These are phyloP conservation scores for Theodoxus fluviatilis DNA, from an alignment of 2,888 invertebrate genomes.

Conservation along the genomic window DNA sequence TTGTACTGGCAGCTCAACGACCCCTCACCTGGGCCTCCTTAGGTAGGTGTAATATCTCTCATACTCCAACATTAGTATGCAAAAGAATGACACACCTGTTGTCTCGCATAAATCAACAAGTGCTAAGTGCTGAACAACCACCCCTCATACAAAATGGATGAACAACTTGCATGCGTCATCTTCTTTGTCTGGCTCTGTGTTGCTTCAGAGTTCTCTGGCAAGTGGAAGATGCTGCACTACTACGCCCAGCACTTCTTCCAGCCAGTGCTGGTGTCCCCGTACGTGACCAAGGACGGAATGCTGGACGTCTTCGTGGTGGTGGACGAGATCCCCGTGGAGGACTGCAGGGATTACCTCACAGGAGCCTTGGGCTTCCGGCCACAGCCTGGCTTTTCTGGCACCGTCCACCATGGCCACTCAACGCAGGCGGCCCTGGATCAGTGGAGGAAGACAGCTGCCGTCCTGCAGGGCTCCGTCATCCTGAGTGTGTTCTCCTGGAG, in stretches of 20 bases:
- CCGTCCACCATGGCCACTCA: slow-evolving; percentile 15
- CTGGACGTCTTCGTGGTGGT: slow-evolving; percentile 48
- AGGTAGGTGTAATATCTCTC: slow-evolving; percentile 52
- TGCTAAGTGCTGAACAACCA: too few relatives aligned
- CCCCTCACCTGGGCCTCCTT: slow-evolving; percentile 82
- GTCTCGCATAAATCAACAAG: not conserved
- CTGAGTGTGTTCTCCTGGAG: slow-evolving; percentile 48
- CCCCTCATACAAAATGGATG: too few relatives aligned
- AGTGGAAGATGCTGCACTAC: slow-evolving; percentile 90
- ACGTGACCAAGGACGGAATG: slow-evolving; percentile 41
- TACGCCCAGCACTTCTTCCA: slow-evolving; percentile 86
- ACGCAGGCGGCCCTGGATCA: slow-evolving; percentile 8
- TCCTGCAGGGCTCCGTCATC: slow-evolving; percentile 20
- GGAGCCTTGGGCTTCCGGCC: slow-evolving; percentile 26
- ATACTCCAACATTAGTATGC: too few relatives aligned
- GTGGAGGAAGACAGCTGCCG: not conserved
- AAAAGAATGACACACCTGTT: too few relatives aligned
- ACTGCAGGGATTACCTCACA: slow-evolving; percentile 33
- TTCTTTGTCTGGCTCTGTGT: too few relatives aligned
- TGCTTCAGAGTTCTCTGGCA: slow-evolving; percentile 76
- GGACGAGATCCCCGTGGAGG: slow-evolving; percentile 43
- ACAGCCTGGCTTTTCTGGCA: not conserved
- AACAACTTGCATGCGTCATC: too few relatives aligned
- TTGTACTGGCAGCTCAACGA: slow-evolving; percentile 98
- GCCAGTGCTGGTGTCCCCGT: slow-evolving; percentile 65